A percentile compares a stretch with the other conserved stretches of the same genome.
Conservation (phyloP, 2,888 invertebrate species). For the Kuschelorhynchus macadamiae region DNA sequence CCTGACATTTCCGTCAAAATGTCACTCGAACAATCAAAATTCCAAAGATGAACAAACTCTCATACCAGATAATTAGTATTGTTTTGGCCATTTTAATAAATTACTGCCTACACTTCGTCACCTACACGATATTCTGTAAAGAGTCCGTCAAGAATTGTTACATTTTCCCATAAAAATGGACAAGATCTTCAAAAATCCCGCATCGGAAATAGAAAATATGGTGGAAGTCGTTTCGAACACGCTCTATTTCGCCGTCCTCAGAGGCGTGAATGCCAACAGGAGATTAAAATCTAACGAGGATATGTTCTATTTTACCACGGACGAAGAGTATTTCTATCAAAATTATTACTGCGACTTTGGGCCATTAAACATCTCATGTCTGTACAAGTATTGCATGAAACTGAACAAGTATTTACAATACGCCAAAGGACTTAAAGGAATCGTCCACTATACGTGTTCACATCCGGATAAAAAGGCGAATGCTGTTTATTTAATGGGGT, state of each 20-base stretch:
- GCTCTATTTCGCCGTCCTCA: slow-evolving; percentile 83
- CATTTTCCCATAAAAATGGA: slow-evolving; percentile 61
- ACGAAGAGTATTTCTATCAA: slow-evolving; percentile 84
- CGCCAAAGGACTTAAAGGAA: slow-evolving; percentile 77
- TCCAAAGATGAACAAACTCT: slow-evolving; percentile 56
- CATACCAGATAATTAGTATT: slow-evolving; percentile 51
- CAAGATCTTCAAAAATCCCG: slow-evolving; percentile 34
- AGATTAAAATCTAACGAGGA: slow-evolving; percentile 77
- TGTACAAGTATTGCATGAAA: slow-evolving; percentile 86
- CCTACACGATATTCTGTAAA: slow-evolving; percentile 53
- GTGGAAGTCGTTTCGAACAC: slow-evolving; percentile 67
- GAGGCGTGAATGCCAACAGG: slow-evolving; percentile 72
- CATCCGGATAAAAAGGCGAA: slow-evolving; percentile 86
- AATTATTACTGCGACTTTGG: slow-evolving; percentile 93
- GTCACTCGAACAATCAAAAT: slow-evolving; percentile 51
- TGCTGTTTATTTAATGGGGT: slow-evolving; percentile 88
- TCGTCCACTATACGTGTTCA: slow-evolving; percentile 85
- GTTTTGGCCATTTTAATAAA: slow-evolving; percentile 56
- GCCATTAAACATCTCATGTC: slow-evolving; percentile 87
- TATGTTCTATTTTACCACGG: slow-evolving; percentile 83
- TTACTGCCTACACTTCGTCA: slow-evolving; percentile 54
- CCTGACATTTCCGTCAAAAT: slow-evolving; percentile 26
- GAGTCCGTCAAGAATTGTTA: slow-evolving; percentile 52
- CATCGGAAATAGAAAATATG: slow-evolving; percentile 61
- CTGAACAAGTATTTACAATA: slow-evolving; percentile 81